phyloP scores from a whole-genome alignment of 2,888 invertebrate species.

The Platycnemis pennipes region DNA sequence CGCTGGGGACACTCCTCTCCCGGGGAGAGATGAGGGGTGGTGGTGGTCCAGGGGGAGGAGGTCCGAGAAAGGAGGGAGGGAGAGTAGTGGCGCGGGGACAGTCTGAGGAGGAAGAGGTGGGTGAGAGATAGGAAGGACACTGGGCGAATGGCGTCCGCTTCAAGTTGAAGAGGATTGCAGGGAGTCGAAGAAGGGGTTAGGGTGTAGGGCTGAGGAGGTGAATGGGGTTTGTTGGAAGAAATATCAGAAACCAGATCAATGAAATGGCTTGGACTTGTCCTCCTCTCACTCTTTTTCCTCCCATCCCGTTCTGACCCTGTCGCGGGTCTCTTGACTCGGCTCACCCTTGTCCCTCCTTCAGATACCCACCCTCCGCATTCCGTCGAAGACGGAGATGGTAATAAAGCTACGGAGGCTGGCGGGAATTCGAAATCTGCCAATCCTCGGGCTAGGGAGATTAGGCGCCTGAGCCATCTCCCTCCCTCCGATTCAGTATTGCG shows the following conservation, averaged over 20 bases:
- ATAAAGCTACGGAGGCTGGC: too few species aligned
- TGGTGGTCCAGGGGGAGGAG: neutral
- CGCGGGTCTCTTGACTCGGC: neutral
- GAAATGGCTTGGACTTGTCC: constrained; percentile 31
- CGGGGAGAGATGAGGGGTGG: neutral
- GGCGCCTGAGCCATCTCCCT: neutral
- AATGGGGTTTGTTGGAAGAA: neutral
- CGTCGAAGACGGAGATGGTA: neutral
- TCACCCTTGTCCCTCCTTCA: neutral
- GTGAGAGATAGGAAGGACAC: too few species aligned
- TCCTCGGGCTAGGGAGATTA: neutral
- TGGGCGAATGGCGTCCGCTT: constrained; percentile 5
- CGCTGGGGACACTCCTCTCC: neutral
- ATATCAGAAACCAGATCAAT: constrained; percentile 61
- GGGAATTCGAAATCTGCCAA: constrained; percentile 5
- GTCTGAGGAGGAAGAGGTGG: neutral
- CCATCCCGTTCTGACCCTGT: neutral
- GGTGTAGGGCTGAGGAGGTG: neutral
- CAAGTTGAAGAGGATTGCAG: neutral
- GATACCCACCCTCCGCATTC: neutral
- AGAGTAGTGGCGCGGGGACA: neutral
- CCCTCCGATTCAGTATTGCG: neutral
- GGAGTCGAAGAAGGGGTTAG: neutral
- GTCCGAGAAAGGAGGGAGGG: neutral
- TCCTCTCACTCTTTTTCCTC: neutral